Base-by-base conservation (phyloP, 2,113 vertebrate species). In the Brachypodius melanocephalos region DNA sequence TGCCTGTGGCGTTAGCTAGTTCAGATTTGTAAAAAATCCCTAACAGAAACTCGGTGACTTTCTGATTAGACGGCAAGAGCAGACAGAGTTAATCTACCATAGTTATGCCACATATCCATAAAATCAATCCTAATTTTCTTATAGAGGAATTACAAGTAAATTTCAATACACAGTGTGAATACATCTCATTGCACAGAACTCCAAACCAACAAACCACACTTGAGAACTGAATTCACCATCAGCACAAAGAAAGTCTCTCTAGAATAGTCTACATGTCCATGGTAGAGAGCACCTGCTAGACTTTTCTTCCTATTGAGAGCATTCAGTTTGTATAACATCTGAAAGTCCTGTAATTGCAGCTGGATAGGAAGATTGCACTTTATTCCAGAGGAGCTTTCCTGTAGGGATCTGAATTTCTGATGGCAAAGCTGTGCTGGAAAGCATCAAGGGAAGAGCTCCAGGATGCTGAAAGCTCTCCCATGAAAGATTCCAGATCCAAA, bases 211-310 rank as follows among this genome's bases (percentile, higher is more conserved):
- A 57, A 28, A 51, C 8, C n/a, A 32, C 17, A 32, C 40, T 24
- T 15, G 14, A 69, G 54, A 72, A 43, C 0, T 59, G 6, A 10
- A 32, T 73, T 57, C 46, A 20, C 8, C 32, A 26, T 17, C 14
- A 1, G 1, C 26, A 4, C 15, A 57, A 88, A 73, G 16, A 66
- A 55, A 80, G 15, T 20, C 28, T 58, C 29, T 80, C 43, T 38
- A 55, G n/a, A 81, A 21, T 1, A 18, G 5, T n/a, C 36, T 13
- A 4, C 0, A 0, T 17, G 14, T 15, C 55, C 18, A 43, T 9
- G 24, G n/a, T 57, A 34, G 34, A 80, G 24, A 57, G 8, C 34
- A 90, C 57, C 38, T 74, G n/a, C 15, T 48, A 16, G 63, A 31
- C 4, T 52, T 61, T 61, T 34, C 80, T 65, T 91, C 38, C 31